Base-by-base conservation (phyloP, 2,888 invertebrate species). In the Plebejus argus region DNA sequence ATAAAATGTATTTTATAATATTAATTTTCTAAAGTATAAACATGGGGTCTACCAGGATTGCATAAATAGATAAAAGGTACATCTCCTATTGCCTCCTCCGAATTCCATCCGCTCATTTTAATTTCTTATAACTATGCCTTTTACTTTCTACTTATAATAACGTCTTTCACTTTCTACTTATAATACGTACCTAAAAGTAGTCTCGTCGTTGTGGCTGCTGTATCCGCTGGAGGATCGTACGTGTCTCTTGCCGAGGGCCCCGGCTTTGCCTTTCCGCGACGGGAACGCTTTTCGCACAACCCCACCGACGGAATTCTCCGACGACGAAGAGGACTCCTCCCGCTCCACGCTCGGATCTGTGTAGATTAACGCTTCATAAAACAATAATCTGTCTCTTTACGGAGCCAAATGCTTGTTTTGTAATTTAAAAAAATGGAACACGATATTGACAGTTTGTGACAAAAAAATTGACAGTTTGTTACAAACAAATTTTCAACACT, bases 121-220 rank as follows among this genome's bases (percentile, higher is more conserved):
- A 12, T 15, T 66, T 15, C 28, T 15, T 28, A 20, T 33, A 33
- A 6, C 28, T 12, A 66, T 12, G 10, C 18, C 5, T 53, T 18
- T 18, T 18, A 66, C 18, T 33, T 66, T 33, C 66, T 23, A 28
- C 28, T 12, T 28, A 10, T 28, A 66, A 15, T 28, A 28, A 28
- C 18, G 49, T 18, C 0, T 18, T 53, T 53, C 33, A 28, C 6
- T 61, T 61, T 12, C 4, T n/a, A 61, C 12, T 23, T 20, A 61
- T 61, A 61, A 61, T 15, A 33, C 28, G 15, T 33, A 96, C 96
- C 96, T 96, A 95, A 97, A 97, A 78, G 97, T 97, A 79, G 97
- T 97, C 90, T 97, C 97, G 90, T 97, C 97, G 88, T 97, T 97
- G 91, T 97, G 97, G 91, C 97, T 97, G 83, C 97, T 97, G 88